Evolutionary conservation across 2,797 vertebrate species (phyloP), one percentile per base, ranked within the genome.

Genomic region (Scarus forsteni): DNA sequence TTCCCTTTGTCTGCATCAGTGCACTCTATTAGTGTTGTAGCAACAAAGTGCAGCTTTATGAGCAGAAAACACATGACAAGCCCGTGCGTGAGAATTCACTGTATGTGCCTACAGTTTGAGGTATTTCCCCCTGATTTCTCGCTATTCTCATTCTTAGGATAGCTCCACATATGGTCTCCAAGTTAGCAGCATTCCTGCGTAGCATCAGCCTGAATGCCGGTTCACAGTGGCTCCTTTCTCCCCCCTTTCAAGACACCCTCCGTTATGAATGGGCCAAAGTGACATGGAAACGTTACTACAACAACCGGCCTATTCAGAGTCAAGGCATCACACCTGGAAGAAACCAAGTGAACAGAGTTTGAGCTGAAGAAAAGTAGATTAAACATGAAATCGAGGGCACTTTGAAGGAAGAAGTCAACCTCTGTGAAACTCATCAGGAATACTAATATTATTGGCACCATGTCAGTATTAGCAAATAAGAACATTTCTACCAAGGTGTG

Each of bases 301-400:
- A 92, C 90, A 91, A 88, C 73, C 53, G 42, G 71, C 53, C 83
- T 44, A 85, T 90, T 90, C 79, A 91, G 40, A 62, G 35, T 34
- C 54, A 5, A 53, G 9, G 52, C 74, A 70, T 66, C 71, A 85
- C 86, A 90, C 78, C 85, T 82, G 82, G 75, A 2, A 5, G 15
- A 10, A 54, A 7, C 13, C 0, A 49, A 19, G 19, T n/a, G 52
- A 48, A 27, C 14, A 3, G 40, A 34, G 45, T 35, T 3, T 45
- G 13, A 45, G 12, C 13, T 50, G 12, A 6, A 64, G 60, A 59
- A 55, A 0, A 0, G 3, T 12, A 3, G 67, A 43, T 46, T 45
- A 34, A 77, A 34, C 18, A 39, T 44, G 36, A 15, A 7, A 18
- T 10, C 1, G 0, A 34, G 0, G 12, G 12, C 48, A 9, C 11